phyloP scores from a whole-genome alignment of 2,888 invertebrate genomes.

The Portevinia maculata region DNA sequence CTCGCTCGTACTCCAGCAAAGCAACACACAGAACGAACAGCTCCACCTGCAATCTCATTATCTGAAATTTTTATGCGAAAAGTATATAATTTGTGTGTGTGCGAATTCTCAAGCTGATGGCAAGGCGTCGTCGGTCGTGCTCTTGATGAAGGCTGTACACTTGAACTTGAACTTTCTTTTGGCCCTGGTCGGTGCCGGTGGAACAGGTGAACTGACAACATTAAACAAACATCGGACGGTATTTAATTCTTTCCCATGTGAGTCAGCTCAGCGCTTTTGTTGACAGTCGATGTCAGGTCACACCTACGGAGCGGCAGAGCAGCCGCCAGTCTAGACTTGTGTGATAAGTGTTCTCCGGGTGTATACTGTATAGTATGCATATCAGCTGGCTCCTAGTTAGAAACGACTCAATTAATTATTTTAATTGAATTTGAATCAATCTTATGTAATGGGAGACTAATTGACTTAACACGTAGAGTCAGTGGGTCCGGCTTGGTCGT shows the following conservation, averaged over 20 bases:
- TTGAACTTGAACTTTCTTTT: conserved; percentile 61
- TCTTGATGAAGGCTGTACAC: conserved; percentile 52
- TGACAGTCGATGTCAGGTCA: conserved; percentile 39
- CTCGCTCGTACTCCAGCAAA: not conserved
- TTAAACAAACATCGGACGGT: conserved; percentile 6
- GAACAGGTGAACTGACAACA: conserved; percentile 23
- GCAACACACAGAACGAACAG: conserved; percentile 12
- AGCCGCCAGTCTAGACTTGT: conserved; percentile 13
- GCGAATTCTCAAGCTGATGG: conserved; percentile 2
- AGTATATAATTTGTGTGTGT: conserved; percentile 18
- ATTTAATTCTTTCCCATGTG: not conserved
- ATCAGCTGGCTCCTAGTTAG: conserved; percentile 2
- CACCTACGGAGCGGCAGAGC: conserved; percentile 24
- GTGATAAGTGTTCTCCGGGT: conserved; percentile 4
- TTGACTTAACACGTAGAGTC: conserved; percentile 44
- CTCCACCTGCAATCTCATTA: conserved; percentile 39
- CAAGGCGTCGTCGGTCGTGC: conserved; percentile 8
- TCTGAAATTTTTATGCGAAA: conserved; percentile 45
- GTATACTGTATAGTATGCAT: conserved; percentile 16
- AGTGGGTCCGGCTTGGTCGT: conserved; percentile 3
- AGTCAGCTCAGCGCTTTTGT: not conserved
- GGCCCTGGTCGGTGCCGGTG: conserved; percentile 3
- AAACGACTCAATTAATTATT: conserved; percentile 45
- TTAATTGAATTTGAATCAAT: conserved; percentile 53
- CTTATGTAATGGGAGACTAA: conserved; percentile 51